Evolutionary conservation across 1,140 invertebrate species (phyloP), one percentile per base, ranked within the genome.

Genomic region (Scylla paramamosain): DNA sequence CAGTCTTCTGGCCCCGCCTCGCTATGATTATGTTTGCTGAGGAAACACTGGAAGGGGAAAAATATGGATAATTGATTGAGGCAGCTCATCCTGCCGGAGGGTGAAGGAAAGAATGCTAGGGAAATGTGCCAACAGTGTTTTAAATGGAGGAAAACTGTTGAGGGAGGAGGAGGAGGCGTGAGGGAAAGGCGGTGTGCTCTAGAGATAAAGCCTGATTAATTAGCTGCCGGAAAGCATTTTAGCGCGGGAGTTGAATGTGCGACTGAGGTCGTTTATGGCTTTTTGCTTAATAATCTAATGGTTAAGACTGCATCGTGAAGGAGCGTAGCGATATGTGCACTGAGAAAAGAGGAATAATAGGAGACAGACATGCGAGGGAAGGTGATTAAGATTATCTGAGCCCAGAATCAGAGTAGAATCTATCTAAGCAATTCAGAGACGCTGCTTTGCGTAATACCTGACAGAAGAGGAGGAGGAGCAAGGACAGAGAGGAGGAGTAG

Each of bases 31-130:
- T 77, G 67, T 77, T 77, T 77, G 67, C 67, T 77, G 67, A 77
- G 67, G 67, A 77, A 77, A 77, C 67, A 77, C 67, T 77, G 67
- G 67, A 77, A 77, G 67, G 67, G 67, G 25, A 77, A 77, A 77
- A 77, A n/a, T 77, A n/a, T 77, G 67, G 67, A 77, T 77, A 77
- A 77, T 77, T 77, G 67, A 77, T 77, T 77, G 67, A 77, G n/a
- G 67, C 67, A 77, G 67, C 67, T 77, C 67, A 12, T 77, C 67
- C 20, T n/a, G 67, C 67, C 67, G 67, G 67, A 77, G 67, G 67
- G 67, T 77, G 67, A n/a, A n/a, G 67, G 67, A 77, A 77, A 77
- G 67, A 77, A 20, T 77, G 67, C 67, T n/a, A n/a, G 67, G 67
- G 67, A 77, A 77, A 77, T 77, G 67, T 77, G 67, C 67, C 67